Conservation (phyloP, 2,113 vertebrate genomes). For the Boulengeromyrus knoepffleri region DNA sequence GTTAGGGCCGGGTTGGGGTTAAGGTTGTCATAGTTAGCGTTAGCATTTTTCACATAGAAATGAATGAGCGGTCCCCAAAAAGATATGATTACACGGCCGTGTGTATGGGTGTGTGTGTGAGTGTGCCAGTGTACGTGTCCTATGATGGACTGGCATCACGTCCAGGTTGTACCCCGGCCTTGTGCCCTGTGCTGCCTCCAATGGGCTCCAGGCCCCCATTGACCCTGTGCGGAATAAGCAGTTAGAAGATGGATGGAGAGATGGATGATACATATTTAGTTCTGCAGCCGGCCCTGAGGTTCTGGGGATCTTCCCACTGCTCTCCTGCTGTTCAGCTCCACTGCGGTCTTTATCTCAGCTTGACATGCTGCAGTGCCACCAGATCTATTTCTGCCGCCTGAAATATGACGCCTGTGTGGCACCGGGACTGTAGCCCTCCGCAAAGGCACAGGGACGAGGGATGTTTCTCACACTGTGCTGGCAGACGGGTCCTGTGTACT, state of each 20-base stretch:
- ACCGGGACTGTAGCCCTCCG: background rate
- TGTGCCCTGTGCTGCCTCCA: background rate
- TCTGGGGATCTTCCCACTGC: background rate
- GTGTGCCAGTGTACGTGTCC: background rate
- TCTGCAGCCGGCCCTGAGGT: background rate
- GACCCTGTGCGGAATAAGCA: background rate
- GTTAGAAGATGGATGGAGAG: background rate
- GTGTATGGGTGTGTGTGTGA: background rate
- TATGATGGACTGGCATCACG: background rate
- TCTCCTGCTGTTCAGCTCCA: background rate
- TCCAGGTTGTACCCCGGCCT: background rate
- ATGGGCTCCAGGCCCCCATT: background rate
- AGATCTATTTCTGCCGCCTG: background rate
- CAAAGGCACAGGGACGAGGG: background rate
- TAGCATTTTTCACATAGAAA: too few relatives aligned
- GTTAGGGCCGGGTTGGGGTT: too few relatives aligned
- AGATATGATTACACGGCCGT: too few relatives aligned
- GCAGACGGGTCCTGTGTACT: background rate
- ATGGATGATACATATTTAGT: background rate
- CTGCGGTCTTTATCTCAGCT: background rate
- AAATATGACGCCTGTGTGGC: background rate
- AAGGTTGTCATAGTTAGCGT: too few relatives aligned
- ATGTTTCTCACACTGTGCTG: background rate
- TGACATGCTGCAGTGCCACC: background rate
- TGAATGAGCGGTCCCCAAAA: too few relatives aligned